These are phyloP conservation scores for Sisor rabdophorus DNA, from an alignment of 2,113 vertebrate species.

Conservation along the genomic window DNA sequence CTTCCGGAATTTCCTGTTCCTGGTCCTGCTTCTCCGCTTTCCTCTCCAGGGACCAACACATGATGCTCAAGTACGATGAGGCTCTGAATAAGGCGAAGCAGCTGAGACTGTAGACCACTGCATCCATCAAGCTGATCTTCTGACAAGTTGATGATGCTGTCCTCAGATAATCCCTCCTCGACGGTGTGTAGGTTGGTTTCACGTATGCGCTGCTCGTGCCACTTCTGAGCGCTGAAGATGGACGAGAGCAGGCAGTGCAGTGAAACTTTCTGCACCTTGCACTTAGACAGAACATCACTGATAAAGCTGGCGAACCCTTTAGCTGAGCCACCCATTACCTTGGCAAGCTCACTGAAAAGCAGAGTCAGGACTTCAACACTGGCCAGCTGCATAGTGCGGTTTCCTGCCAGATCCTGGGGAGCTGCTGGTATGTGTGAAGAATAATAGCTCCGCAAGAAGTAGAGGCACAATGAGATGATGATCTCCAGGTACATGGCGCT, in stretches of 20 bases:
- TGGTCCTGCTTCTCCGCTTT: slow-evolving; percentile 67
- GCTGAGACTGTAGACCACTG: slow-evolving; percentile 90
- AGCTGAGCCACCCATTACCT: slow-evolving; percentile 89
- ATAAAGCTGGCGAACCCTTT: slow-evolving; percentile 98
- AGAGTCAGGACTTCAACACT: slow-evolving; percentile 93
- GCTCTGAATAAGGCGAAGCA: slow-evolving; percentile 87
- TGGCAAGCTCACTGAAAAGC: slow-evolving; percentile 89
- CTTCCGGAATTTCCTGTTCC: slow-evolving; percentile 53
- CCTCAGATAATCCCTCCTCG: slow-evolving; percentile 94
- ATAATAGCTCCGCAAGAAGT: slow-evolving; percentile 93
- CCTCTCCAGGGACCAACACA: slow-evolving; percentile 85
- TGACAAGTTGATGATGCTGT: slow-evolving; percentile 93
- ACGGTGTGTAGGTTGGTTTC: slow-evolving; percentile 79
- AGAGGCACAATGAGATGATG: slow-evolving; percentile 92
- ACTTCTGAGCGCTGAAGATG: slow-evolving; percentile 95
- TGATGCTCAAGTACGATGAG: slow-evolving; percentile 90
- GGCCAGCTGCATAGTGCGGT: slow-evolving; percentile 97
- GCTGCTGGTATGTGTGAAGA: slow-evolving; percentile 86
- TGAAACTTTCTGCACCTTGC: slow-evolving; percentile 97
- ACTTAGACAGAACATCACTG: slow-evolving; percentile 92
- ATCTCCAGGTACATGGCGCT: slow-evolving; percentile 99
- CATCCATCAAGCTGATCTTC: slow-evolving; percentile 93
- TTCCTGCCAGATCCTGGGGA: slow-evolving; percentile 87
- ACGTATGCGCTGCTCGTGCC: slow-evolving; percentile 83
- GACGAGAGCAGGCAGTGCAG: slow-evolving; percentile 93